Evolutionary conservation across 2,797 vertebrate species (phyloP), one percentile per base, ranked within the genome.

Genomic region (Dendrocincla tyrannina): DNA sequence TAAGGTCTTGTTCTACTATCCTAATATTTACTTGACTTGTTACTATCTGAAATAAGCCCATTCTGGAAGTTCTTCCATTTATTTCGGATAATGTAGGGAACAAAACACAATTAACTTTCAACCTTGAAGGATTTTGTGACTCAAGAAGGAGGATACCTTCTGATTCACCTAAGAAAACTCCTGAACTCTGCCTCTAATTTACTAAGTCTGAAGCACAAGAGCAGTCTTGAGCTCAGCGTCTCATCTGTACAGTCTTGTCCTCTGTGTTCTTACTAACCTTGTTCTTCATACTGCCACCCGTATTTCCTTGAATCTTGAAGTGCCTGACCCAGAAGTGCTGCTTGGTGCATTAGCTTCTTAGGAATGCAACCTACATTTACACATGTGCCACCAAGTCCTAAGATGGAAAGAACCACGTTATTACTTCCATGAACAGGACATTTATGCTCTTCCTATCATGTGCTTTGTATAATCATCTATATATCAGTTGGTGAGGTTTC

Each of bases 291-390:
- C 76, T 99, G 98, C 99, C 99, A 99, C 95, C 99, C 99, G 0
- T 98, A 99, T 68, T 98, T 99, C 95, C 98, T 98, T 1, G 99
- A 98, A 42, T 99, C 99, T 46, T 97, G 91, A 70, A 99, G 78
- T 10, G 99, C 98, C 7, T 99, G 98, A 7, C 98, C 97, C 53
- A 99, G 96, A 92, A 99, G 93, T 4, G 99, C 99, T 3, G 99
- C 99, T 93, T 99, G 99, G 95, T 99, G 99, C 99, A 99, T 99
- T 94, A 99, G 93, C 89, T 99, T 99, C 98, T 99, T 99, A 25
- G 99, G 99, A 96, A 99, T 98, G 89, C 99, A 99, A 78, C 99
- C 99, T 17, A 99, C 99, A 8, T 99, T 99, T 42, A 99, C 99
- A 88, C 99, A 99, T 0, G 99, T 99, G 42, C 99, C 99, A 12